Base-by-base conservation (phyloP, 1,140 invertebrate species). In the Bombus soroeensis region DNA sequence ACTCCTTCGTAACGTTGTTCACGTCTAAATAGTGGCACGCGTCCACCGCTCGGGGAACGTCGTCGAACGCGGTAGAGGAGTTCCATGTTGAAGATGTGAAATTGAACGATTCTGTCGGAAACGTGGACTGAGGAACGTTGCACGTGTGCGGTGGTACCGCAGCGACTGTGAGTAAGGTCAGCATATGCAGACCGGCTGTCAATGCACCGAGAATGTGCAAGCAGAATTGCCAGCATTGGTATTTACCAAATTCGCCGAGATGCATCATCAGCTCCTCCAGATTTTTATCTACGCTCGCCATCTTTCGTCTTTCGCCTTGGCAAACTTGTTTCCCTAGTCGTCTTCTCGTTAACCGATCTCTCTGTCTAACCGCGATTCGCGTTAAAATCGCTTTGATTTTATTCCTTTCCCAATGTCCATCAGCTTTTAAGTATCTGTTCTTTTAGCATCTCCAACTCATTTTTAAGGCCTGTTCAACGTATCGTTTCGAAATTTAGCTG, bases 171-270 rank as follows among this genome's bases (percentile, higher is more conserved):
- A 97, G 96, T 47, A 98, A 92, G 0, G 97, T 97, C 62, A 98
- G 91, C 97, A 98, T 98, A 91, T 98, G 97, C 86, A 98, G 94
- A 4, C 97, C 97, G 32, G 97, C 97, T 3, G 97, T 97, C 81
- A 98, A 93, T 5, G 97, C 97, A 13, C 97, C 96, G 39, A 98
- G 92, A n/a, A 98, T 96, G 90, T 98, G 97, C 0, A 98, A 95
- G 10, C 96, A 94, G 90, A 97, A 98, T 91, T 98, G 97, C 89
- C 96, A 96, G 75, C 95, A 96, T 95, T 98, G 97, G 89, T 98
- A 98, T 90, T 96, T 96, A 41, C 97, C 97, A 94, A 98, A 98
- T 90, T 98, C 97, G 37, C 97, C 97, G 83, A 97, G 92, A 91
- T 97, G 96, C 28, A 96, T 96, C 96, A 97, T 97, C 86, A 97